Evolutionary conservation across 1,140 invertebrate genomes (phyloP).

Genomic region (Drosophila kepulauana): DNA sequence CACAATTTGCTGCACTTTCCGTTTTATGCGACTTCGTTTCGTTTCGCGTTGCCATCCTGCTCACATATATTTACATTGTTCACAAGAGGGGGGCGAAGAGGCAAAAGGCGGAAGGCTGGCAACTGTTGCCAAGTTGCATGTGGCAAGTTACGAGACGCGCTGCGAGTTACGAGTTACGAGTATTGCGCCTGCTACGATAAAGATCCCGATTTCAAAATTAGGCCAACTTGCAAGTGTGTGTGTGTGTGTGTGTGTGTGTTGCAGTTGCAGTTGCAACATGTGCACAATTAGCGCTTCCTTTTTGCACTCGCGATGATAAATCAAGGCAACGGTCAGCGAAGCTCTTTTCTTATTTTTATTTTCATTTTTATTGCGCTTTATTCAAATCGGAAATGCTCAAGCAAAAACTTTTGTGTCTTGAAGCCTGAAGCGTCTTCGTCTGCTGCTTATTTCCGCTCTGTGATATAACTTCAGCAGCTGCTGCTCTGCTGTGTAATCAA

Average conservation of each 20-base stretch:
- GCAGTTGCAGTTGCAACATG: constrained; percentile 55
- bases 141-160: constrained; percentile 30
- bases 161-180: constrained; percentile 59
- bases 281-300: constrained; percentile 73
- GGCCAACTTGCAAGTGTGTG: constrained; percentile 41
- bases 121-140: constrained; percentile 12
- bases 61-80: constrained; percentile 47
- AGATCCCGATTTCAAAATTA: constrained; percentile 73
- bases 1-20: constrained; percentile 83
- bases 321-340: constrained; percentile 43
- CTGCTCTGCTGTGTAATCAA: constrained; percentile 5
- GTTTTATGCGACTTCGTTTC: constrained; percentile 77
- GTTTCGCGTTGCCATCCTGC: constrained; percentile 76
- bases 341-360: neutral
- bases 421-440: neutral
- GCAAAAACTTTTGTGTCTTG: neutral
- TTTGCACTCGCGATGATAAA: constrained; percentile 39
- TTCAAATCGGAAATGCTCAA: constrained; percentile 29
- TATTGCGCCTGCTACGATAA: constrained; percentile 69
- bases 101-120: neutral
- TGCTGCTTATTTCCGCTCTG: constrained; percentile 40
- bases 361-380: constrained; percentile 6
- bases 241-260: constrained; percentile 33
- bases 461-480: constrained; percentile 43
- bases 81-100: neutral